Evolutionary conservation across 2,113 vertebrate species (phyloP), one percentile per base, ranked within the genome.

Genomic region (Synchiropus splendidus): DNA sequence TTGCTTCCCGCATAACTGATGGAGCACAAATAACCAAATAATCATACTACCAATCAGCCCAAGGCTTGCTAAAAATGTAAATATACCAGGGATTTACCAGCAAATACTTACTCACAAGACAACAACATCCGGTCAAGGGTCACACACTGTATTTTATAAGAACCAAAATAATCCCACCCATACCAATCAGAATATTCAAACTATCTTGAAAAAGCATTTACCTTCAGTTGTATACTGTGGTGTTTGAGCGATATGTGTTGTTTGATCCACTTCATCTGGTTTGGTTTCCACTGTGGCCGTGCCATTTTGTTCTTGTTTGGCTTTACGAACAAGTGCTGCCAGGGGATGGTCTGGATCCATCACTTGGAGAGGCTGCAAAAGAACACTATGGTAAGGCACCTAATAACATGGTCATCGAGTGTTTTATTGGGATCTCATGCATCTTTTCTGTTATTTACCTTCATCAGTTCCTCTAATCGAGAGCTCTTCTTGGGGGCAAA

Each of bases 281-380:
- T 80, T 58, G 0, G 85, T 2, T 3, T 73, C 78, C 0, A 85
- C 55, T 15, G 67, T 13, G 2, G 54, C 55, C 0, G 85, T 74
- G 4, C 84, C 90, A 33, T 89, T 92, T 57, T 88, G 89, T 63
- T 96, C 92, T 15, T 82, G 86, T 34, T 84, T 79, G 0, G 89
- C 90, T 83, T 92, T 98, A 14, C 87, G 86, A 38, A 98, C 90
- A 33, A 99, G 86, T 0, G 80, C 90, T 31, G 92, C 92, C 16
- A 99, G 78, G 0, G 95, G 95, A 49, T 98, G 94, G 77, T 98
- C 94, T 0, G 94, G 95, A 53, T 99, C 95, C 54, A 99, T 92
- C 4, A 97, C 90, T 63, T 89, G 90, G 40, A 99, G 69, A 59
- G 95, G 95, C 94, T 99, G 58, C 13, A 57, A 61, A 36, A 60